Conservation (phyloP, 64 coral and sea anemone species). For the Dendronephthya gigantea region DNA sequence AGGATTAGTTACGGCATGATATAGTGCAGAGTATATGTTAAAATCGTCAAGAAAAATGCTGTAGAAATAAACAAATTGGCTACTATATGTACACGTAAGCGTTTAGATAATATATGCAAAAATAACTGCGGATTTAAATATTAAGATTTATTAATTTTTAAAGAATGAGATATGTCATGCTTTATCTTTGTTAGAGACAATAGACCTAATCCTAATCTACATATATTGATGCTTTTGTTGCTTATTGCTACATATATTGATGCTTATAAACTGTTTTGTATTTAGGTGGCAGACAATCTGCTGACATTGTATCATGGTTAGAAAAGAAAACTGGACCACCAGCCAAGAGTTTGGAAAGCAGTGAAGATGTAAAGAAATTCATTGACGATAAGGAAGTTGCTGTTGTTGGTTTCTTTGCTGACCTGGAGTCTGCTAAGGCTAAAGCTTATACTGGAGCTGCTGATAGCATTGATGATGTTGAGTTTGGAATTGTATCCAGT, state of each 20-base stretch:
- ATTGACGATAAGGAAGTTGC: slow-evolving; percentile 56
- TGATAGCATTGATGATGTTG: slow-evolving; percentile 74
- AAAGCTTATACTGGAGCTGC: slow-evolving; percentile 71
- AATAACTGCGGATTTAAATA: too few relatives aligned
- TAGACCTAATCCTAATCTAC: neutral
- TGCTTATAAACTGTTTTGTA: too few relatives aligned
- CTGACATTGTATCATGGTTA: slow-evolving; percentile 75
- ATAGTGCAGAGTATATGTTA: too few relatives aligned
- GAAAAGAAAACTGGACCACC: slow-evolving; percentile 94
- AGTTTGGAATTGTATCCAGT: slow-evolving; percentile 82
- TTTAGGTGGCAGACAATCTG: slow-evolving; percentile 67
- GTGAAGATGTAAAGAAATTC: slow-evolving; percentile 80
- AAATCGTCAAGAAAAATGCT: too few relatives aligned
- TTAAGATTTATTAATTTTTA: too few relatives aligned
- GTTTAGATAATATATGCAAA: too few relatives aligned
- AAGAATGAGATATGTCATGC: too few relatives aligned
- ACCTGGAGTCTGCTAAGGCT: slow-evolving; percentile 66
- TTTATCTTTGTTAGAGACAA: too few relatives aligned
- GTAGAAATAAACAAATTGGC: too few relatives aligned
- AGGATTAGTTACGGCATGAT: too few relatives aligned
- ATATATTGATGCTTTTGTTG: neutral
- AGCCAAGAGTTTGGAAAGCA: slow-evolving; percentile 56
- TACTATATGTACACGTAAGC: too few relatives aligned
- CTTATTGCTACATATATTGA: neutral
- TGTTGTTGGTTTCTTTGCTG: slow-evolving; percentile 76